A percentile compares a stretch with the other conserved stretches of the same genome.
phyloP scores from a whole-genome alignment of 2,888 invertebrate genomes.

The Geotrupes spiniger region DNA sequence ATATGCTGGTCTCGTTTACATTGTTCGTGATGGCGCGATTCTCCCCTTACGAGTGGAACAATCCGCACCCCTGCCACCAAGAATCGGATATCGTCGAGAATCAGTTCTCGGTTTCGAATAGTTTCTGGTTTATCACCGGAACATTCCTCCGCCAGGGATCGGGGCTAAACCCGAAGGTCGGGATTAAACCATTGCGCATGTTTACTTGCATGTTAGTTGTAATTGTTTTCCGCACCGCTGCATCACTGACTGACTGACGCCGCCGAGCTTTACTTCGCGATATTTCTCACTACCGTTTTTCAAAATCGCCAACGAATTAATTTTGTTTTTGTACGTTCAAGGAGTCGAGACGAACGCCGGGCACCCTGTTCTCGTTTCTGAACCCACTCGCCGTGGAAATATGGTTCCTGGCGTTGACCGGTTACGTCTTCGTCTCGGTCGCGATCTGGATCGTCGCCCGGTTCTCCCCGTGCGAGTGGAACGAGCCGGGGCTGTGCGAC shows the following conservation, averaged over 20 bases:
- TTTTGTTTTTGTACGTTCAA: constrained; percentile 39
- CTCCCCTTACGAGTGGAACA: constrained; percentile 78
- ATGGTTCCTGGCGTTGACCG: constrained; percentile 76
- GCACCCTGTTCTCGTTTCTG: constrained; percentile 78
- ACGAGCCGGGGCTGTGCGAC: constrained; percentile 58
- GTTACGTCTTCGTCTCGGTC: constrained; percentile 75
- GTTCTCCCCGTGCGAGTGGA: constrained; percentile 83
- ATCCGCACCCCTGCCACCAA: constrained; percentile 67
- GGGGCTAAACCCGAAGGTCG: constrained; percentile 79
- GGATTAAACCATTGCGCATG: constrained; percentile 19
- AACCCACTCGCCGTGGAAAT: constrained; percentile 81
- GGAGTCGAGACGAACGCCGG: constrained; percentile 52
- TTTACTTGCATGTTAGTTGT: constrained; percentile 12
- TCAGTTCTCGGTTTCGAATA: constrained; percentile 85
- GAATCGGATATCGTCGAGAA: constrained; percentile 66
- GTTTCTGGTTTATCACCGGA: constrained; percentile 88
- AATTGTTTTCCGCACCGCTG: constrained; percentile 4
- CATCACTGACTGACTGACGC: not conserved
- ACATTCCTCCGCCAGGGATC: constrained; percentile 85
- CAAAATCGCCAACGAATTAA: not conserved
- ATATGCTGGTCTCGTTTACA: constrained; percentile 72
- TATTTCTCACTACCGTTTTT: not conserved
- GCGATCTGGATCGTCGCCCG: constrained; percentile 83
- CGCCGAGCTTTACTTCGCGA: not conserved
- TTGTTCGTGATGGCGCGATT: constrained; percentile 79